Evolutionary conservation across 2,888 invertebrate species (phyloP).

Genomic region (Lycia hirtaria): DNA sequence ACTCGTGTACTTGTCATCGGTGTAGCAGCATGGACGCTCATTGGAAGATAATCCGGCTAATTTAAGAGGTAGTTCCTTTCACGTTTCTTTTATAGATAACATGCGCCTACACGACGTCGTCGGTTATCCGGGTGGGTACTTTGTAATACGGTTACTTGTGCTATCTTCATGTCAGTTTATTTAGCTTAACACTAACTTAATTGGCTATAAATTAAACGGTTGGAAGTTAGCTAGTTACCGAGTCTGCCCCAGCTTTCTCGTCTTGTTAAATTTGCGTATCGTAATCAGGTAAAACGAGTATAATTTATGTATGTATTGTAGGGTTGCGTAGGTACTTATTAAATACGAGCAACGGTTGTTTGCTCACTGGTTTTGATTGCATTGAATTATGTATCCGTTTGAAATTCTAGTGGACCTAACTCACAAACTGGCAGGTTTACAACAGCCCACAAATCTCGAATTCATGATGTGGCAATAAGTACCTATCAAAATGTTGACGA

Average conservation of each 20-base stretch:
- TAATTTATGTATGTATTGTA: slow-evolving; percentile 54
- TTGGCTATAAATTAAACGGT: slow-evolving; percentile 80
- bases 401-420: slow-evolving; percentile 40
- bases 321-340: slow-evolving; percentile 44
- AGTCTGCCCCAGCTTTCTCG: slow-evolving; percentile 62
- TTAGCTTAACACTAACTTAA: slow-evolving; percentile 81
- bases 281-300: slow-evolving; percentile 53
- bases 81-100: slow-evolving; percentile 51
- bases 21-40: slow-evolving; percentile 65
- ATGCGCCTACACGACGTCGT: slow-evolving; percentile 56
- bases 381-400: slow-evolving; percentile 42
- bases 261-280: slow-evolving; percentile 64
- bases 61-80: slow-evolving; percentile 60
- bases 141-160: slow-evolving; percentile 70
- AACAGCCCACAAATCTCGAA: slow-evolving; percentile 37
- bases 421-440: slow-evolving; percentile 41
- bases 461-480: slow-evolving; percentile 30
- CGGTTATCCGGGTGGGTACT: slow-evolving; percentile 56
- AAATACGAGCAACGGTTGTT: slow-evolving; percentile 42
- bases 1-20: slow-evolving; percentile 73
- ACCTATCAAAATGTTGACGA: slow-evolving; percentile 26
- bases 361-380: slow-evolving; percentile 39
- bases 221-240: slow-evolving; percentile 71
- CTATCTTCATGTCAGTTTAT: slow-evolving; percentile 78
- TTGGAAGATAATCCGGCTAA: slow-evolving; percentile 61